A percentile compares a stretch with the other conserved stretches of the same genome.
Conservation (phyloP, 2,797 vertebrate genomes). For the Taeniopygia guttata region DNA sequence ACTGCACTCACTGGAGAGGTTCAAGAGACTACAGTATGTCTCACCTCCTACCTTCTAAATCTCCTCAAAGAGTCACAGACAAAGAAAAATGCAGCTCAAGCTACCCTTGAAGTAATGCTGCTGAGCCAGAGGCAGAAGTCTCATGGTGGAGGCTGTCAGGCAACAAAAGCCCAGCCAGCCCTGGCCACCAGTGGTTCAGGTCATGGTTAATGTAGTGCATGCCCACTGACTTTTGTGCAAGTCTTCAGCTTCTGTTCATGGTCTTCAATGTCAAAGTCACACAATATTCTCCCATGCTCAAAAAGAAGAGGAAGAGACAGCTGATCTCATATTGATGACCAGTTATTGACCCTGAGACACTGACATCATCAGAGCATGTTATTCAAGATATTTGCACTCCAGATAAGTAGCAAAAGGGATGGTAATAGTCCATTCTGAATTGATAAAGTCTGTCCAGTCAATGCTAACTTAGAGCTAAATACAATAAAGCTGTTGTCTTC, state of each 20-base stretch:
- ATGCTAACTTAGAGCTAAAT: slow-evolving; percentile 31
- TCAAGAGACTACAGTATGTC: background rate
- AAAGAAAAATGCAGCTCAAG: background rate
- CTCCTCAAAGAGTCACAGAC: background rate
- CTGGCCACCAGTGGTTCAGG: background rate
- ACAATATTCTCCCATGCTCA: background rate
- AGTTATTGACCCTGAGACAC: background rate
- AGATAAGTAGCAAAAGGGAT: background rate
- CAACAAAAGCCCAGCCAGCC: background rate
- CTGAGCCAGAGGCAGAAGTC: background rate
- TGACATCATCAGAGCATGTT: background rate
- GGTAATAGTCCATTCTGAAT: slow-evolving; percentile 4
- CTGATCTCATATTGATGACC: background rate
- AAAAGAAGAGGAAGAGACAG: background rate
- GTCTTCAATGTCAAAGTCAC: background rate
- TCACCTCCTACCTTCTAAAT: background rate
- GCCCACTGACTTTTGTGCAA: background rate
- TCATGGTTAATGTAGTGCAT: background rate
- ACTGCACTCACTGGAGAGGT: background rate
- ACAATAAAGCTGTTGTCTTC: slow-evolving; percentile 36
- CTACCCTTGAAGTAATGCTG: background rate
- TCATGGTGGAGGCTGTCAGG: background rate
- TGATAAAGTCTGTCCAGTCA: slow-evolving; percentile 8
- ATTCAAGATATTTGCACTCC: background rate
- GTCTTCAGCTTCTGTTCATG: background rate